Base-by-base conservation (phyloP, 2,113 vertebrate species). In the Nettapus auritus region DNA sequence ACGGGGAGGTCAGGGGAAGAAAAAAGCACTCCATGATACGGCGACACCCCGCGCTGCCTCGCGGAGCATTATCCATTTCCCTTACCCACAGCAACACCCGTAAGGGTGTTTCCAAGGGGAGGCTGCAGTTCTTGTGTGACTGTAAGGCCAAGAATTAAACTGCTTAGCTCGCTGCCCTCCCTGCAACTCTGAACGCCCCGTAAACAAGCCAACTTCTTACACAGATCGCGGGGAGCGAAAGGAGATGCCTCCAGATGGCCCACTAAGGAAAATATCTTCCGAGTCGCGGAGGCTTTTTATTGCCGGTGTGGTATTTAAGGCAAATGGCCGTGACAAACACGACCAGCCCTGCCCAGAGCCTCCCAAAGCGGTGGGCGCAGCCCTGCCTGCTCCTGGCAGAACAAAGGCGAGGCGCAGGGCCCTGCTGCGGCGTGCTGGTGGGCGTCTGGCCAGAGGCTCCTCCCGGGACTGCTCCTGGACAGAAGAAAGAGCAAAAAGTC, bases 171-270 rank as follows among this genome's bases (percentile, higher is more conserved):
- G 42, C 7, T 26, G 42, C 23, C 6, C 78, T 21, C 69, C 48
- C n/a, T 16, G 38, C 56, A 5, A 9, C 42, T 74, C 66, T 18
- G 19, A 62, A 25, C 3, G 13, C 0, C 2, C 44, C 5, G 11
- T 2, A 17, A 70, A 52, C 10, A 14, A 50, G 8, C 8, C 17
- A 13, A 18, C 26, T 4, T 59, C 71, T 90, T 60, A 26, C 34
- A 13, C 52, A 74, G 78, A n/a, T 13, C 36, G 18, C 33, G 73
- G 85, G 81, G 71, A 85, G 80, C 12, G 67, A 87, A 92, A 85
- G 66, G 80, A 53, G 48, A 94, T n/a, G 73, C 81, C 53, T 91
- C 96, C 90, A 95, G 90, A 84, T 81, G 96, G 86, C 83, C 71
- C 59, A 1, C 82, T 64, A 88, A 86, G 92, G 21, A 36, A 97